Conservation (phyloP, 2,113 vertebrate species). For the Ariopsis seemanni region DNA sequence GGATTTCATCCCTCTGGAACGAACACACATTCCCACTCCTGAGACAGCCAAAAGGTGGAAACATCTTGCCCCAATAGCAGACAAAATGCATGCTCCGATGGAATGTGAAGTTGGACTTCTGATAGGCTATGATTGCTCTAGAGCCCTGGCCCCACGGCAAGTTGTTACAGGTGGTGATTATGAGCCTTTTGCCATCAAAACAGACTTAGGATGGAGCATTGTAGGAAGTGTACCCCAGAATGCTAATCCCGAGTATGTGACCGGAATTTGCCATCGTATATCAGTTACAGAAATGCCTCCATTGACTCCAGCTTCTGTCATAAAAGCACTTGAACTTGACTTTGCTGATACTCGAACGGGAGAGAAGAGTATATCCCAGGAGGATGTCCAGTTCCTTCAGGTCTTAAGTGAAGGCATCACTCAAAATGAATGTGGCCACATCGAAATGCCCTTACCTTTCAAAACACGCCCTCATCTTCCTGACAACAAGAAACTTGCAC, state of each 20-base stretch:
- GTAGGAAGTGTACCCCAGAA: too few species aligned
- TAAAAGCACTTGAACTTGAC: too few species aligned
- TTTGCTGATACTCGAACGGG: conserved; percentile 4
- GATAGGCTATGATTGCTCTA: neutral
- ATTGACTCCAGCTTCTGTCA: neutral
- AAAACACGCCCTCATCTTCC: conserved; percentile 8
- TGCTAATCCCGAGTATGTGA: neutral
- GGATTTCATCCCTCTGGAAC: too few species aligned
- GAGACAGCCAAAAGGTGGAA: too few species aligned
- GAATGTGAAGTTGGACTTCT: neutral
- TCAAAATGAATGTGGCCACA: conserved; percentile 27
- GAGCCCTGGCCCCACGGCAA: neutral
- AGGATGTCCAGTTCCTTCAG: conserved; percentile 40
- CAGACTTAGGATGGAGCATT: too few species aligned
- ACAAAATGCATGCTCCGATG: neutral
- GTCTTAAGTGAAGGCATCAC: neutral
- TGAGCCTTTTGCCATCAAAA: too few species aligned
- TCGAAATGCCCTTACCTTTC: neutral
- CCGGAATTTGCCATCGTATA: conserved; percentile 4
- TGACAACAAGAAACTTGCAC: conserved; percentile 16
- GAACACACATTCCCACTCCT: too few species aligned
- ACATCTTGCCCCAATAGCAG: neutral
- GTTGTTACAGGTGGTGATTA: neutral
- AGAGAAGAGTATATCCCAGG: conserved; percentile 32
- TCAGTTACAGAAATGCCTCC: neutral